phyloP scores from a whole-genome alignment of 1,140 invertebrate species.

The Atopsyche davidsoni region DNA sequence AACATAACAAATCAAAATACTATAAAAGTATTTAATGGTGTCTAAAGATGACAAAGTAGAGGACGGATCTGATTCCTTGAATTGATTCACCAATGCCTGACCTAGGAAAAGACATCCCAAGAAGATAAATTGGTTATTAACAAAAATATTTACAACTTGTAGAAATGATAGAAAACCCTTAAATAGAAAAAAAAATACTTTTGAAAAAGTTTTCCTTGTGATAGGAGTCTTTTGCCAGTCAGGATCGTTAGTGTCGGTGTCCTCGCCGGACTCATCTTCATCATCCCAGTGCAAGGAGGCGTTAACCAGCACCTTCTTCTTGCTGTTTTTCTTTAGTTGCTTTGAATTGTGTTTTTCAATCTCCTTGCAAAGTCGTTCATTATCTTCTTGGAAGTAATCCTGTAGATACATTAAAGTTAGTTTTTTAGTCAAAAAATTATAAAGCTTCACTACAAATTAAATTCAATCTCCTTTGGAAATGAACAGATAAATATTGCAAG shows the following conservation, averaged over 20 bases:
- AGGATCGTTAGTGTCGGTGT: slow-evolving; percentile 55
- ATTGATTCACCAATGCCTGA: too few species aligned
- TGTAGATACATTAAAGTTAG: slow-evolving; percentile 24
- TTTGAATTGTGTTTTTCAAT: slow-evolving; percentile 34
- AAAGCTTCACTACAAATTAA: too few species aligned
- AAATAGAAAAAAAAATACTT: too few species aligned
- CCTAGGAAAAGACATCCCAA: slow-evolving; percentile 2
- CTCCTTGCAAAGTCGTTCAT: slow-evolving; percentile 40
- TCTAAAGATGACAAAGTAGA: too few species aligned
- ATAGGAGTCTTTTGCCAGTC: slow-evolving; percentile 63
- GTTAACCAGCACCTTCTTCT: slow-evolving; percentile 29
- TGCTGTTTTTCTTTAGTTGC: slow-evolving; percentile 26
- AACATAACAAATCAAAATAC: neutral
- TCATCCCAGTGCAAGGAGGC: slow-evolving; percentile 32
- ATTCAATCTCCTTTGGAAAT: too few species aligned
- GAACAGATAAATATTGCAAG: too few species aligned
- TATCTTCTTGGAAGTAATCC: slow-evolving; percentile 43
- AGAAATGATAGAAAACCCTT: too few species aligned
- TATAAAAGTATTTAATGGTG: too few species aligned
- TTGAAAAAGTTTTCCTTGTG: neutral
- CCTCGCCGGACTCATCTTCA: slow-evolving; percentile 43
- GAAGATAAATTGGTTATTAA: too few species aligned
- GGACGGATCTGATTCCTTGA: too few species aligned
- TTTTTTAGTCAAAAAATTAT: neutral
- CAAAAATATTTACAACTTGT: too few species aligned